These are phyloP conservation scores for Bos indicus DNA, from an alignment of 2,113 vertebrate genomes.

Conservation along the genomic window DNA sequence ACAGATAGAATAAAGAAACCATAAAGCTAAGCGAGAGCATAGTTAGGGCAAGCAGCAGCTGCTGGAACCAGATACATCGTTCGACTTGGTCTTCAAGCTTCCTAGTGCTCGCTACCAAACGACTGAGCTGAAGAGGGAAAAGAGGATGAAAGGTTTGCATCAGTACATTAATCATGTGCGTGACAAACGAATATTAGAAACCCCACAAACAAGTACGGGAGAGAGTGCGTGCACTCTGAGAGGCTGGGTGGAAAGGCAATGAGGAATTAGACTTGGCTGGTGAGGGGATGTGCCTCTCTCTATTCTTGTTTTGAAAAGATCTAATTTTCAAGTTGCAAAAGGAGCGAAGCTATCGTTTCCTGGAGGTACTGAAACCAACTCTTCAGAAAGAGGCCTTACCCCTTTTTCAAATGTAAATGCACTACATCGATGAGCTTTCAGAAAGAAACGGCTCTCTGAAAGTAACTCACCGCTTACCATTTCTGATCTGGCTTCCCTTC, in stretches of 20 bases:
- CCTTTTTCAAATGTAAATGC: background rate
- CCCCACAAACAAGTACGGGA: background rate
- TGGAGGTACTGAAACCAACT: background rate
- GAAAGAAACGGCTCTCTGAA: background rate
- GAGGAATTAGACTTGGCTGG: background rate
- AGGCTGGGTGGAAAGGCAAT: background rate
- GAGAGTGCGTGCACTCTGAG: background rate
- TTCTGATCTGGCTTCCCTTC: background rate
- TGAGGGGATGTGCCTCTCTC: background rate
- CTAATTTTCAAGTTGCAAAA: background rate
- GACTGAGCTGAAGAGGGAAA: slow-evolving; percentile 85
- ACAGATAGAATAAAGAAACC: slow-evolving; percentile 83
- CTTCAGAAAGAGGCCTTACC: background rate
- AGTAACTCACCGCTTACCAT: background rate
- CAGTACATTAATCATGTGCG: background rate
- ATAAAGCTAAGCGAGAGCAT: slow-evolving; percentile 84
- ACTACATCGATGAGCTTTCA: background rate
- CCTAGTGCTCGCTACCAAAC: slow-evolving; percentile 83
- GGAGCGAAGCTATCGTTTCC: background rate
- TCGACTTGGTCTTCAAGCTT: slow-evolving; percentile 92
- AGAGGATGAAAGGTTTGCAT: slow-evolving; percentile 47
- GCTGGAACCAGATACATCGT: slow-evolving; percentile 91
- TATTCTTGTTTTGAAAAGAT: background rate
- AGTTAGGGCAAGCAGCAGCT: slow-evolving; percentile 86
- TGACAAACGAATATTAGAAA: slow-evolving; percentile 14